Base-by-base conservation (phyloP, 2,888 invertebrate genomes). In the Acronicta alni region DNA sequence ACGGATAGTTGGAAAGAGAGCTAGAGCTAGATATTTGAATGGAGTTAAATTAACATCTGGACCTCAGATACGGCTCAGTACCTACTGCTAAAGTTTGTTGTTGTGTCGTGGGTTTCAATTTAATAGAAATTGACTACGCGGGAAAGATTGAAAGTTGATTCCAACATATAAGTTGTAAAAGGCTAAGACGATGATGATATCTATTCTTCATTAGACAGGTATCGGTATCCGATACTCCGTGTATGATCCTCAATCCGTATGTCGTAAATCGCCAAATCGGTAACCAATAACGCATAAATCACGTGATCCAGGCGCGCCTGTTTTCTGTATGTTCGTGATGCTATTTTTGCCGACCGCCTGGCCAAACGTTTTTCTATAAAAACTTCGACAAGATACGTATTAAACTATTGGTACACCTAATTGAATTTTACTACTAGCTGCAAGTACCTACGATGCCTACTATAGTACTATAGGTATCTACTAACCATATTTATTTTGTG, bases 261-360 rank as follows among this genome's bases (percentile, higher is more conserved):
- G 86, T 88, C 87, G 90, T 91, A 89, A 91, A 87, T 88, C 84
- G 79, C 83, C 79, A 82, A 86, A 88, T 86, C 85, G 87, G 85
- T 84, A 84, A 83, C 87, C 86, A 85, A 88, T 91, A 89, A 84
- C 85, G 84, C 80, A 92, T 93, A 91, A 92, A 93, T 93, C 92
- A 92, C 87, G 81, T 75, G 82, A 86, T 84, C 84, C 88, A 86
- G 84, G 88, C 79, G 89, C 87, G 90, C 88, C 93, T 94, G 93
- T 86, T 93, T 93, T 92, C 87, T 93, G 93, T 93, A 90, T 81
- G 87, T 91, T 87, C 85, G 81, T 87, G 83, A 80, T 84, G 86
- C 91, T 93, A 92, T 93, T 93, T 93, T 89, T 80, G 87, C 81
- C 82, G 83, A 81, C 76, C 67, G 75, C 75, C 81, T 81, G 68